Conservation (phyloP, 1,140 invertebrate species). For the Lanistes nyassanus region DNA sequence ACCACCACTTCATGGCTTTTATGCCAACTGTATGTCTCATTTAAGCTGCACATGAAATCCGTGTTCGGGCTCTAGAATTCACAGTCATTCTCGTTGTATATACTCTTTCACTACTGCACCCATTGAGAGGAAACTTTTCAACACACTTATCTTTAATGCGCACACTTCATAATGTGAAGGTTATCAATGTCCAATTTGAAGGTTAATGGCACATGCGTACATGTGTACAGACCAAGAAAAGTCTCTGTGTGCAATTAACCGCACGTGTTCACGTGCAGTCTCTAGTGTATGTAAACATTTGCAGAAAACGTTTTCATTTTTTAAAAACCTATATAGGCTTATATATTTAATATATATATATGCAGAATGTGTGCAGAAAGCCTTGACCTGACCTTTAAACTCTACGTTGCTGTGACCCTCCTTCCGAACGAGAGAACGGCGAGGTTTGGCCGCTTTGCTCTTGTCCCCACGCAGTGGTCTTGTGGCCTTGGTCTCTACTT, state of each 20-base stretch:
- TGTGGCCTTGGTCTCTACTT: conserved; percentile 7
- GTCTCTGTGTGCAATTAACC: background rate
- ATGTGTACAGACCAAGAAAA: background rate
- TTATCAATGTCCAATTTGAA: too few relatives aligned
- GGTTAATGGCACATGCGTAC: background rate
- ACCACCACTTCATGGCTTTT: too few relatives aligned
- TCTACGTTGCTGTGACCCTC: conserved; percentile 51
- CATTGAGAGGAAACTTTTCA: too few relatives aligned
- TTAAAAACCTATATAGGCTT: background rate
- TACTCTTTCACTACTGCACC: too few relatives aligned
- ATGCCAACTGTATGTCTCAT: too few relatives aligned
- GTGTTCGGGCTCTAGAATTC: too few relatives aligned
- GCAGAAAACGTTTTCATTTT: background rate
- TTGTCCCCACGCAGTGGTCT: conserved; percentile 17
- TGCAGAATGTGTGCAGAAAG: too few relatives aligned
- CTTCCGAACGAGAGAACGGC: conserved; percentile 49
- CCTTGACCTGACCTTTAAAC: conserved; percentile 41
- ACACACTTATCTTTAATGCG: too few relatives aligned
- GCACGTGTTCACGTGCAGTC: background rate
- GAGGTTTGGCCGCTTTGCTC: conserved; percentile 7
- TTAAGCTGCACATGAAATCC: too few relatives aligned
- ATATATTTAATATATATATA: background rate
- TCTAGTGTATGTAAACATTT: background rate
- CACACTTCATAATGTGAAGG: too few relatives aligned
- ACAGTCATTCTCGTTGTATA: too few relatives aligned